These are phyloP conservation scores for Cheilosia scutellata DNA, from an alignment of 2,888 invertebrate species.

Conservation along the genomic window DNA sequence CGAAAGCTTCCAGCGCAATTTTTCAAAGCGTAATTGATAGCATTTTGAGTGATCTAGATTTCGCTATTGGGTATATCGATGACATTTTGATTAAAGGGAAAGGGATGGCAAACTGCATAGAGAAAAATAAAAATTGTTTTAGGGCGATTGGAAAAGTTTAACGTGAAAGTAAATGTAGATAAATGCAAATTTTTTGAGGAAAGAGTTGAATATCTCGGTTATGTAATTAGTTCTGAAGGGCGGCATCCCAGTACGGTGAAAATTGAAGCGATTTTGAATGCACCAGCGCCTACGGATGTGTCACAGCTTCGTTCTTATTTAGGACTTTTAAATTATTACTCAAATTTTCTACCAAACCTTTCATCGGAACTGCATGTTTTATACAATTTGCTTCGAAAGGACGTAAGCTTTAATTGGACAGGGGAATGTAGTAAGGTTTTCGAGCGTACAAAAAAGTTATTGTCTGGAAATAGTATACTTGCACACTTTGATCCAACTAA, in stretches of 20 bases:
- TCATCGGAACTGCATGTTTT: constrained; percentile 26
- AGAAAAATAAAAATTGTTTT: constrained; percentile 29
- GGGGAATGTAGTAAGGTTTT: constrained; percentile 15
- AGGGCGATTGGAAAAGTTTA: constrained; percentile 9
- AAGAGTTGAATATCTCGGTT: constrained; percentile 24
- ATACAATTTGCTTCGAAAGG: constrained; percentile 29
- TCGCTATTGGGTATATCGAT: constrained; percentile 16
- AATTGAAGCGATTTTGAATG: constrained; percentile 36
- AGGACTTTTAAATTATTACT: constrained; percentile 29
- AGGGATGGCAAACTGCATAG: constrained; percentile 7
- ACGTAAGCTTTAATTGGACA: constrained; percentile 13
- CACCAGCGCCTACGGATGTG: constrained; percentile 9
- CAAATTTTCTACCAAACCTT: constrained; percentile 22
- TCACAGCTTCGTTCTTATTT: constrained; percentile 29
- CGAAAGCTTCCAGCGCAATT: constrained; percentile 1
- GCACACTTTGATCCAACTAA: constrained; percentile 52
- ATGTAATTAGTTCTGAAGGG: constrained; percentile 9
- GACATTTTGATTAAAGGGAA: constrained; percentile 27
- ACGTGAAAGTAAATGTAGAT: constrained; percentile 21
- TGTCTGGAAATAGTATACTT: constrained; percentile 20
- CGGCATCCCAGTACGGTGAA: constrained; percentile 8
- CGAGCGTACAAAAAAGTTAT: constrained; percentile 23
- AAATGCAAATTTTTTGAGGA: constrained; percentile 26
- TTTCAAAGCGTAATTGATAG: constrained; percentile 22
- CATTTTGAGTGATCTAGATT: constrained; percentile 15